phyloP scores from a whole-genome alignment of 2,797 vertebrate species.

The Pampus argenteus region DNA sequence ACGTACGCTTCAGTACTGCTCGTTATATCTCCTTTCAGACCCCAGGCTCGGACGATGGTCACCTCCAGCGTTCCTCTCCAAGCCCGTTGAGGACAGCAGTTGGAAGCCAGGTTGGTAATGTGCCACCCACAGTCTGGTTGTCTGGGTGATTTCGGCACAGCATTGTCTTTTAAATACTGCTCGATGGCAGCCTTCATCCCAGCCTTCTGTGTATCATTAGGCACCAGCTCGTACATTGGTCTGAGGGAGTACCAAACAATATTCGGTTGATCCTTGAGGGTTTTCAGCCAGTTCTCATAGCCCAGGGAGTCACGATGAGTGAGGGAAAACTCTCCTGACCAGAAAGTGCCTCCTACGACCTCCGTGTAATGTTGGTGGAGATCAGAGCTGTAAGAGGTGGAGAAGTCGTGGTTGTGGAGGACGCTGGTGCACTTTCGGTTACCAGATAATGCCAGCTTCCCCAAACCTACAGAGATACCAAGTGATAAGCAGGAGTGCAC shows the following conservation, averaged over 20 bases:
- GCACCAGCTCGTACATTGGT: slow-evolving; percentile 43
- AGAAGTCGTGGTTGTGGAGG: slow-evolving; percentile 22
- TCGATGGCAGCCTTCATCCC: slow-evolving; percentile 33
- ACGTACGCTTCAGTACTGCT: slow-evolving; percentile 13
- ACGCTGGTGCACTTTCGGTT: neutral
- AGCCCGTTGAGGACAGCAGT: slow-evolving; percentile 48
- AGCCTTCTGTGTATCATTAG: accelerated
- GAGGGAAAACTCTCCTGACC: slow-evolving; percentile 52
- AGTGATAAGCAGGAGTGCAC: slow-evolving; percentile 31
- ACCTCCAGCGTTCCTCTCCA: slow-evolving; percentile 37
- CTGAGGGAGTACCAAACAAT: slow-evolving; percentile 35
- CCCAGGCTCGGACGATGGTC: slow-evolving; percentile 44
- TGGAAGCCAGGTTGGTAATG: slow-evolving; percentile 11
- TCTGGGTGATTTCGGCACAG: accelerated
- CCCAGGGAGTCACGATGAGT: neutral
- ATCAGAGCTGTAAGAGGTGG: neutral
- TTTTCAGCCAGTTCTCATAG: slow-evolving; percentile 37
- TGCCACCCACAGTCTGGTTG: neutral
- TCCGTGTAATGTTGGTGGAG: slow-evolving; percentile 25
- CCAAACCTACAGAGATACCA: slow-evolving; percentile 31
- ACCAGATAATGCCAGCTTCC: accelerated
- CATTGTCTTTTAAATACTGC: slow-evolving; percentile 33
- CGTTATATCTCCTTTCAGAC: accelerated
- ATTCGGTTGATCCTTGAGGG: slow-evolving; percentile 48
- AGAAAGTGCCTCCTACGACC: slow-evolving; percentile 45